phyloP scores from a whole-genome alignment of 2,113 vertebrate genomes.

The Rhinoderma darwinii region DNA sequence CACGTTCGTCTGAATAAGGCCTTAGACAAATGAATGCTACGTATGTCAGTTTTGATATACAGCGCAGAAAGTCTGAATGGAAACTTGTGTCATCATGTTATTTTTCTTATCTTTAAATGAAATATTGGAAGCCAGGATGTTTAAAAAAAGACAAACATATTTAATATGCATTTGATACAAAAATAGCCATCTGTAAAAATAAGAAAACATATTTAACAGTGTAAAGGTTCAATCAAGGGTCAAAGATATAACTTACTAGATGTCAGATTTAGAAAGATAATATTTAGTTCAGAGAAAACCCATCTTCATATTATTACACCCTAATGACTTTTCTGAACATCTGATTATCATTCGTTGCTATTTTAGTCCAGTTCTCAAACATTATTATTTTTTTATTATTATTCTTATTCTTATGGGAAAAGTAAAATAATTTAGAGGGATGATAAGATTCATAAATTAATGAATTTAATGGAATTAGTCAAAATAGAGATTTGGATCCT shows the following conservation, averaged over 20 bases:
- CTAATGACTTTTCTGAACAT: conserved; percentile 23
- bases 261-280: conserved; percentile 23
- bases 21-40: too few relatives aligned
- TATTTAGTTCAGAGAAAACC: not conserved
- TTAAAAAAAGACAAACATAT: not conserved
- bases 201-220: not conserved
- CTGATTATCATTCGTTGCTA: not conserved
- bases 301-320: conserved; percentile 7
- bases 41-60: not conserved
- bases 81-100: too few relatives aligned
- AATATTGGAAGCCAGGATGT: not conserved
- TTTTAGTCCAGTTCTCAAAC: not conserved
- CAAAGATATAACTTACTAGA: conserved; percentile 15
- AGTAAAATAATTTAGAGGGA: not conserved
- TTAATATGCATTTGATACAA: not conserved
- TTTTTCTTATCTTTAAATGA: not conserved
- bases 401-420: conserved; percentile 31
- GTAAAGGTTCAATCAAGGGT: not conserved
- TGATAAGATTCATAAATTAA: not conserved
- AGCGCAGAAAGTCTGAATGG: not conserved
- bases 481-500: too few relatives aligned
- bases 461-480: not conserved
- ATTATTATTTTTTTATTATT: too few relatives aligned
- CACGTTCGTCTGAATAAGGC: too few relatives aligned
- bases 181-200: conserved; percentile 34